Evolutionary conservation across 2,888 invertebrate species (phyloP), one percentile per base, ranked within the genome.

Genomic region (Amphiduros pacificus): DNA sequence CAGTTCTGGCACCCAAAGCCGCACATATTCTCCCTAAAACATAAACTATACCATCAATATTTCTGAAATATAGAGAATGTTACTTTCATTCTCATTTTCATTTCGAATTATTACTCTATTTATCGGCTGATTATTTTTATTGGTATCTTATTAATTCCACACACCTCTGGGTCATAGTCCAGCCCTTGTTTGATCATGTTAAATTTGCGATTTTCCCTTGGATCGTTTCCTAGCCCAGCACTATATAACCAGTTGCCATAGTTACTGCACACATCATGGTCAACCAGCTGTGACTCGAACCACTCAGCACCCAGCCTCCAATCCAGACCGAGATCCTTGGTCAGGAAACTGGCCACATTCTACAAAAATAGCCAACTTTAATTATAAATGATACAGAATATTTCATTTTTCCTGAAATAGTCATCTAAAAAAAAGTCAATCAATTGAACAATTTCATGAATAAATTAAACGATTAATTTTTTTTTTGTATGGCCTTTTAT

Each of bases 161-260:
- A n/a, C 61, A 76, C 77, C 62, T 75, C 63, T 48, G 71, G 66
- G 63, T 78, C 78, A 68, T 77, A 78, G 61, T 78, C 78, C 44
- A 76, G 64, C 11, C 75, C 77, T 59, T 78, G 78, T 64, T 78
- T 78, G 2, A 78, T 65, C 63, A 77, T 74, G 68, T 77, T 78
- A 55, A 78, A 78, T 65, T 78, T 76, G 22, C 78, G 67, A 65
- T 78, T 74, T 56, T 81, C 77, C 59, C 81, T 68, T 0, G 82
- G 80, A 64, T 82, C 82, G 70, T 78, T 79, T 0, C 82, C 82
- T 55, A 81, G 75, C 3, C 81, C 81, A 55, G 81, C 81, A 69
- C 76, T 75, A 65, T 82, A 82, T 56, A 80, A 74, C 82, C 82
- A 82, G 73, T 81, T 81, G 48, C 81, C 81, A 72, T 80, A 80